Evolutionary conservation across 2,113 vertebrate species (phyloP).

Genomic region (Axis porcinus): DNA sequence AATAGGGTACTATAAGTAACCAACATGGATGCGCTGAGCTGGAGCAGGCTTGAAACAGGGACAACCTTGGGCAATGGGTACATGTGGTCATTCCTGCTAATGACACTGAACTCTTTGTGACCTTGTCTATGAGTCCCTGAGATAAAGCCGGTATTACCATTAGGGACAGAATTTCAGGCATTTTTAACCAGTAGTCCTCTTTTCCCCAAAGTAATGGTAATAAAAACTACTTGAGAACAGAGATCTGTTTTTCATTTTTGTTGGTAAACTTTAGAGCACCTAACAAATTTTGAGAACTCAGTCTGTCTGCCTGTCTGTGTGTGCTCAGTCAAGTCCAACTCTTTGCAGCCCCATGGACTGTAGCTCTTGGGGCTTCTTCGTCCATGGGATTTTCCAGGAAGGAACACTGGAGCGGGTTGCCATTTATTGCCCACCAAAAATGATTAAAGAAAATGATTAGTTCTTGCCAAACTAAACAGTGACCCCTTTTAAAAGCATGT

Average conservation of each 20-base stretch:
- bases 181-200: background rate
- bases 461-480: background rate
- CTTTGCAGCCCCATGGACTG: background rate
- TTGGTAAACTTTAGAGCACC: background rate
- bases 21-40: too few species aligned
- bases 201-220: background rate
- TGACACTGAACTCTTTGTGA: background rate
- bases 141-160: background rate
- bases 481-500: background rate
- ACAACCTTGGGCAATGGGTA: accelerated
- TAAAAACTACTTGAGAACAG: background rate
- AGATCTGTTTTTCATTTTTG: background rate
- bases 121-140: background rate
- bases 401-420: background rate
- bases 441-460: background rate
- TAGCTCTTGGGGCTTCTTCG: accelerated
- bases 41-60: too few species aligned
- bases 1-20: too few species aligned
- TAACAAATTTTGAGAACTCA: background rate
- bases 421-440: background rate
- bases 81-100: background rate
- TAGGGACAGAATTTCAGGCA: background rate
- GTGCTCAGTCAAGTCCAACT: background rate
- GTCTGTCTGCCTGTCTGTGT: background rate
- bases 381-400: background rate